phyloP scores from a whole-genome alignment of 2,888 invertebrate genomes.

The Vanessa cardui region DNA sequence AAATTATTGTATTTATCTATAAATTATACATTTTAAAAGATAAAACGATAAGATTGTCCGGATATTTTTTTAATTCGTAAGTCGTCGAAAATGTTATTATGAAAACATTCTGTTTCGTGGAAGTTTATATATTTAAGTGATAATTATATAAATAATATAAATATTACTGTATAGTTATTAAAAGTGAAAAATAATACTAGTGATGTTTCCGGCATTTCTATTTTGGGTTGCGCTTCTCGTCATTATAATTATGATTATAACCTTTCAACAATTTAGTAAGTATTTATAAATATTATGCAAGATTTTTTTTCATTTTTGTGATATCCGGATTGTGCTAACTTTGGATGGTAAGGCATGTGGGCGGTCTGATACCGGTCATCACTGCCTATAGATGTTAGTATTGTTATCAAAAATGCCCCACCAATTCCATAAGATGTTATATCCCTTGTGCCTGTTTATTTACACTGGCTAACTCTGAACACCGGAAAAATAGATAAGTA shows the following conservation, averaged over 20 bases:
- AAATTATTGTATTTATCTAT: slow-evolving; percentile 30
- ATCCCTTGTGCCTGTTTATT: too few relatives aligned
- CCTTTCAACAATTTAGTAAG: slow-evolving; percentile 48
- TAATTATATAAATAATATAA: too few relatives aligned
- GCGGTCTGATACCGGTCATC: too few relatives aligned
- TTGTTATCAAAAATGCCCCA: too few relatives aligned
- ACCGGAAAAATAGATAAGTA: too few relatives aligned
- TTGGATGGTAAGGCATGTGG: too few relatives aligned
- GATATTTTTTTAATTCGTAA: slow-evolving; percentile 6
- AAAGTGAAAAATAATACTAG: not conserved
- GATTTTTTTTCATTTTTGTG: not conserved
- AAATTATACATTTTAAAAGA: slow-evolving; percentile 31
- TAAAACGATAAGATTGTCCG: slow-evolving; percentile 28
- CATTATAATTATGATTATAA: slow-evolving; percentile 44
- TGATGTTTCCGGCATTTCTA: slow-evolving; percentile 46
- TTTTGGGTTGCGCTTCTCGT: slow-evolving; percentile 51
- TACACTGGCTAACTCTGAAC: too few relatives aligned
- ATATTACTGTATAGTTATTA: not conserved
- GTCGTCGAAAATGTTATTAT: not conserved
- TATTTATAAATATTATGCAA: slow-evolving; percentile 19
- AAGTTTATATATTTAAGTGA: not conserved
- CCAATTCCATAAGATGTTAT: too few relatives aligned
- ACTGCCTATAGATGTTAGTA: too few relatives aligned
- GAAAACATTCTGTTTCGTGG: not conserved
- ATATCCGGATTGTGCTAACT: too few relatives aligned